These are phyloP conservation scores for Heliconius aoede DNA, from an alignment of 2,888 invertebrate species.

Conservation along the genomic window DNA sequence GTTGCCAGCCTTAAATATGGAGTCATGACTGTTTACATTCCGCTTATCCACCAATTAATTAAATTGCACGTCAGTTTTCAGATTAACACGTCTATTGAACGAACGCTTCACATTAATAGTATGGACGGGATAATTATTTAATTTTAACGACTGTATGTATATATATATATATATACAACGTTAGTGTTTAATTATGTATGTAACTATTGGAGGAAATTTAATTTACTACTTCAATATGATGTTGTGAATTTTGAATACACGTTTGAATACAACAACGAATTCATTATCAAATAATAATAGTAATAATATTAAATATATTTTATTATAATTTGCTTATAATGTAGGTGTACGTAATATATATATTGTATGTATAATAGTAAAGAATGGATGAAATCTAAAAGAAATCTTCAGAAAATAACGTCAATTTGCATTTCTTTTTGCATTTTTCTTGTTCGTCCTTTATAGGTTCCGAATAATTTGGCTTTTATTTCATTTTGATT, in stretches of 20 bases:
- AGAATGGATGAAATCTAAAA: too few relatives aligned
- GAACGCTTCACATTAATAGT: conserved; percentile 33
- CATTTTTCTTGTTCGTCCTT: too few relatives aligned
- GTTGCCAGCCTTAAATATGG: conserved; percentile 46
- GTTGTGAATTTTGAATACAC: background rate
- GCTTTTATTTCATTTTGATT: too few relatives aligned
- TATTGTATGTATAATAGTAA: too few relatives aligned
- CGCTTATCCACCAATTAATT: conserved; percentile 36
- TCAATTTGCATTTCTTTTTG: too few relatives aligned
- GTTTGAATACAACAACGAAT: background rate
- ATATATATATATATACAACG: too few relatives aligned
- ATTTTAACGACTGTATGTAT: conserved; percentile 20
- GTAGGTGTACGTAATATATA: too few relatives aligned
- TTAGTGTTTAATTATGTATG: conserved; percentile 16
- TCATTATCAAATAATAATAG: background rate
- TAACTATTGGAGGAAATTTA: conserved; percentile 21
- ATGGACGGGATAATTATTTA: conserved; percentile 35
- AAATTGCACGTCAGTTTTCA: conserved; percentile 39
- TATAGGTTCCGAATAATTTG: too few relatives aligned
- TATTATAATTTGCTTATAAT: background rate
- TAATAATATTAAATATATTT: conserved; percentile 4
- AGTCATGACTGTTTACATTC: conserved; percentile 30
- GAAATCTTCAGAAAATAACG: too few relatives aligned
- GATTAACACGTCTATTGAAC: conserved; percentile 40
- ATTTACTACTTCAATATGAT: conserved; percentile 17